Evolutionary conservation across 1,140 invertebrate genomes (phyloP).

Genomic region (Apocrypta bakeri): DNA sequence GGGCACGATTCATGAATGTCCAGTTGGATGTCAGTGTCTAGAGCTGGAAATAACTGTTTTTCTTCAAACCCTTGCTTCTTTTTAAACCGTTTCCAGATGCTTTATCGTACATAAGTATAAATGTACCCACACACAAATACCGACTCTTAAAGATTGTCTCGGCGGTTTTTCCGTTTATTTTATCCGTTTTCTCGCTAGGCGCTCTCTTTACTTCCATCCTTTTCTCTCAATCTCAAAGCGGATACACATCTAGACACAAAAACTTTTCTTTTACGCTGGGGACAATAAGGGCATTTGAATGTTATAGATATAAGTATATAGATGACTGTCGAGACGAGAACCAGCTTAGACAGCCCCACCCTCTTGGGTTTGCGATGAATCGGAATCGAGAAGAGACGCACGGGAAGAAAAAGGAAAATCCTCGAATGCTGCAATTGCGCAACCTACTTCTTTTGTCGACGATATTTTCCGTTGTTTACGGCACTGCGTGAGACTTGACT

Average conservation of each 20-base stretch:
- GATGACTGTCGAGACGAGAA: not conserved
- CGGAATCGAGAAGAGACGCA: not conserved
- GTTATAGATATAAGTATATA: not conserved
- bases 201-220: not conserved
- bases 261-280: not conserved
- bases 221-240: not conserved
- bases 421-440: conserved; percentile 55
- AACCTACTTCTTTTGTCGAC: conserved; percentile 2
- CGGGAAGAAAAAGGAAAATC: not conserved
- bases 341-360: conserved; percentile 26
- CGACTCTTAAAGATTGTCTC: too few species aligned
- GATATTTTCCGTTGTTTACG: not conserved
- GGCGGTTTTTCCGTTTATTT: not conserved
- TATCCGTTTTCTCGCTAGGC: not conserved
- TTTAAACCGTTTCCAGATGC: too few species aligned
- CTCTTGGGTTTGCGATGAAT: conserved; percentile 1
- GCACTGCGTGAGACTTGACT: not conserved
- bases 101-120: not conserved
- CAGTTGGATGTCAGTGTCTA: too few species aligned
- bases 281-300: conserved; percentile 42
- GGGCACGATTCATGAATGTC: too few species aligned
- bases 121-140: too few species aligned
- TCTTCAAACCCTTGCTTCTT: too few species aligned
- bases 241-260: not conserved
- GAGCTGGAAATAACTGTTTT: too few species aligned